Percentiles rank a stretch among this genome's conserved stretches.
Evolutionary conservation across 2,888 invertebrate species (phyloP).

Genomic region (Stegana nigrithorax): DNA sequence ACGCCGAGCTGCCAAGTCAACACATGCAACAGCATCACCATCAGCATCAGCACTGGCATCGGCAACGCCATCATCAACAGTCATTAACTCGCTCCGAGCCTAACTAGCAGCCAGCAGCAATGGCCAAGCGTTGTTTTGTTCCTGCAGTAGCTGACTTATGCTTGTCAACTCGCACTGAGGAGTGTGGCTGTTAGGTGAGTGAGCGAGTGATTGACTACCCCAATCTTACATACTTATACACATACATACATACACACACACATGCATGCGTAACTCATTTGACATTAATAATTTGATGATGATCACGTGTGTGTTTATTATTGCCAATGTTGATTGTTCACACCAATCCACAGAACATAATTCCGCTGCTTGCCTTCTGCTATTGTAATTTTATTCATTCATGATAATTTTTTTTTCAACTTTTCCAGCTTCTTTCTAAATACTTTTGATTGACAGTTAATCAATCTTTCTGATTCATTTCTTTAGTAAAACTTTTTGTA

Average conservation of each 20-base stretch:
- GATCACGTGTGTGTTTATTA: slow-evolving; percentile 35
- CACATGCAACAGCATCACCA: too few relatives aligned
- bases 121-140: neutral
- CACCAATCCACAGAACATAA: neutral
- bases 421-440: slow-evolving; percentile 31
- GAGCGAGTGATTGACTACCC: neutral
- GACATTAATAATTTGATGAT: slow-evolving; percentile 46
- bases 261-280: neutral
- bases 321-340: neutral
- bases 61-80: slow-evolving; percentile 27
- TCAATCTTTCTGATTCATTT: slow-evolving; percentile 44
- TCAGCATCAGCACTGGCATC: neutral
- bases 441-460: slow-evolving; percentile 55
- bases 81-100: slow-evolving; percentile 42
- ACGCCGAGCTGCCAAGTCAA: neutral
- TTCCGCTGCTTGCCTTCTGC: neutral
- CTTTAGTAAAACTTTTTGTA: slow-evolving; percentile 27
- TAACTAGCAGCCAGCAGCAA: neutral
- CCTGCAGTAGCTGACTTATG: slow-evolving; percentile 3
- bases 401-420: slow-evolving; percentile 28
- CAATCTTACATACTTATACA: too few relatives aligned
- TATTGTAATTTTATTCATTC: slow-evolving; percentile 6
- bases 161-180: slow-evolving; percentile 9
- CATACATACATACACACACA: too few relatives aligned
- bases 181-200: too few relatives aligned